These are phyloP conservation scores for Archips xylosteana DNA, from an alignment of 2,888 invertebrate species.

Conservation along the genomic window DNA sequence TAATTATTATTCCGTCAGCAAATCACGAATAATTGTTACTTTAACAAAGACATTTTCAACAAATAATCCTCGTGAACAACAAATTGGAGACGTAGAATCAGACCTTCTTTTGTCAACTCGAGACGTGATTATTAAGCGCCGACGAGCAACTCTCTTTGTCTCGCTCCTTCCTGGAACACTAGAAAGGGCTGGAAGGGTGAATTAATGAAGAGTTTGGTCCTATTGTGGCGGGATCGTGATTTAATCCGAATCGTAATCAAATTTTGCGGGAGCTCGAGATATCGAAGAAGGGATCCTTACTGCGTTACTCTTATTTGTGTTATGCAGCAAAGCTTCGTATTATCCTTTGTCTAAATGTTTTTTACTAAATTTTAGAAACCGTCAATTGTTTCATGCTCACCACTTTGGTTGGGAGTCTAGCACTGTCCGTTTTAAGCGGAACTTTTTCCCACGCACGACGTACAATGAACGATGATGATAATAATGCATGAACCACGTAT, in stretches of 20 bases:
- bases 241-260: slow-evolving; percentile 37
- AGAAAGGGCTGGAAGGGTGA: slow-evolving; percentile 16
- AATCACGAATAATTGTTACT: slow-evolving; percentile 14
- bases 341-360: background rate
- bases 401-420: too few species aligned
- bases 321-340: background rate
- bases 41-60: slow-evolving; percentile 34
- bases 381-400: too few species aligned
- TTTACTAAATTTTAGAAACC: too few species aligned
- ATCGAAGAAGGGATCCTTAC: slow-evolving; percentile 18
- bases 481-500: too few species aligned
- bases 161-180: background rate
- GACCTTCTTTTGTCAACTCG: slow-evolving; percentile 30
- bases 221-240: slow-evolving; percentile 29
- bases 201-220: slow-evolving; percentile 37
- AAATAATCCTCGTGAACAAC: slow-evolving; percentile 24
- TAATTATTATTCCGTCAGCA: slow-evolving; percentile 24
- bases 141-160: slow-evolving; percentile 15
- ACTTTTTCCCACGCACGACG: too few species aligned
- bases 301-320: slow-evolving; percentile 1
- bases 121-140: slow-evolving; percentile 23
- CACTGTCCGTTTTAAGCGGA: too few species aligned
- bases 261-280: slow-evolving; percentile 26
- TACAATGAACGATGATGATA: too few species aligned
- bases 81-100: slow-evolving; percentile 29